Conservation (phyloP, 2,113 vertebrate genomes). For the Glaucomys volans region DNA sequence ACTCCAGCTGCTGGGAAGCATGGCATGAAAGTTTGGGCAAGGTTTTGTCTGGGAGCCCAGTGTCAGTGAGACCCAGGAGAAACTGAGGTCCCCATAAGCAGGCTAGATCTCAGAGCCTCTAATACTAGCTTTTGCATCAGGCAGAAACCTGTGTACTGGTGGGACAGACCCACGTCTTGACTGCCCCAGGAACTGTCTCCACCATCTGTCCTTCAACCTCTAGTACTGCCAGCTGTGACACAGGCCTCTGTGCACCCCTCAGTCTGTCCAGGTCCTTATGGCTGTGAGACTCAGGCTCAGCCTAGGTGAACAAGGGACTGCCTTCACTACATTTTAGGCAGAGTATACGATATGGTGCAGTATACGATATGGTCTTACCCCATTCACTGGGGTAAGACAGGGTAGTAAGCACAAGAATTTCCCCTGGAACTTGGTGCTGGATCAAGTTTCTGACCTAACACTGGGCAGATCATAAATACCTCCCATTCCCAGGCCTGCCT, state of each 20-base stretch:
- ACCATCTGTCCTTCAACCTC: too few relatives aligned
- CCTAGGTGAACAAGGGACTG: not conserved
- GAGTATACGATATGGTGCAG: too few relatives aligned
- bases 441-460: not conserved
- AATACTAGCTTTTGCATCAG: too few relatives aligned
- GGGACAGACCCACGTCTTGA: not conserved
- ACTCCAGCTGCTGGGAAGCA: not conserved
- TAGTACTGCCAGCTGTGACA: too few relatives aligned
- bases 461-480: too few relatives aligned
- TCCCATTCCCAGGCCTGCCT: not conserved
- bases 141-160: not conserved
- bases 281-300: not conserved
- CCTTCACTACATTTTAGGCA: not conserved
- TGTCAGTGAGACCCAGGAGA: too few relatives aligned
- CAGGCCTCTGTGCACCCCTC: too few relatives aligned
- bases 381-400: too few relatives aligned
- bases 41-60: not conserved
- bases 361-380: too few relatives aligned
- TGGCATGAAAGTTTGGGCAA: not conserved
- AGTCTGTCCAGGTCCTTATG: not conserved
- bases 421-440: not conserved
- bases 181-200: too few relatives aligned
- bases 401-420: not conserved
- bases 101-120: not conserved
- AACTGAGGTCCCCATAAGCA: accelerated